phyloP scores from a whole-genome alignment of 2,888 invertebrate species.

The Hirtodrosophila alboralis region DNA sequence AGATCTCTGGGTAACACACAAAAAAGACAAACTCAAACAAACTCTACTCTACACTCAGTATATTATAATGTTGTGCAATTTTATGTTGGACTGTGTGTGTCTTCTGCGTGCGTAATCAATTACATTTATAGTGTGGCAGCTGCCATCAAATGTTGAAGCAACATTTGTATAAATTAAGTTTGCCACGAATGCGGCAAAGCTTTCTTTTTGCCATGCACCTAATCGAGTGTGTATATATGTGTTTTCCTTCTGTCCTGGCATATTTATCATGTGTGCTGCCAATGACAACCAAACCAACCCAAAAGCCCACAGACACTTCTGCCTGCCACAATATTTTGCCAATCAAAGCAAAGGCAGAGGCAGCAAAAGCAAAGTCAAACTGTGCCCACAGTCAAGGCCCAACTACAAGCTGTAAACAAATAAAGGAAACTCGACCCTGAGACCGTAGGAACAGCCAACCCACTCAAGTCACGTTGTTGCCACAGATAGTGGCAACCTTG shows the following conservation, averaged over 20 bases:
- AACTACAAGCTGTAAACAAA: conserved; percentile 65
- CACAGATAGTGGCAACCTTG: conserved; percentile 31
- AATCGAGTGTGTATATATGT: conserved; percentile 38
- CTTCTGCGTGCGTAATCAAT: conserved; percentile 70
- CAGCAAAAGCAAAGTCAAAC: conserved; percentile 10
- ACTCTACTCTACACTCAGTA: neutral
- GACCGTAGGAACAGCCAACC: conserved; percentile 1
- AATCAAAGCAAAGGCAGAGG: conserved; percentile 26
- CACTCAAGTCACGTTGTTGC: conserved; percentile 24
- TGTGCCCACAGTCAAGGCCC: conserved; percentile 24
- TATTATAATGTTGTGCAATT: conserved; percentile 34
- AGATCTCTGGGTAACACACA: neutral
- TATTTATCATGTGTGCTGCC: conserved; percentile 58
- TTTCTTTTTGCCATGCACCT: conserved; percentile 24
- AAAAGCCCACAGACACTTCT: conserved; percentile 19
- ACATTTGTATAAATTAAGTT: conserved; percentile 78
- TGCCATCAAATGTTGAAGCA: conserved; percentile 67
- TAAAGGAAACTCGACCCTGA: conserved; percentile 44
- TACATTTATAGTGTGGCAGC: conserved; percentile 69
- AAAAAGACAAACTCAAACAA: neutral
- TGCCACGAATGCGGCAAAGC: conserved; percentile 33
- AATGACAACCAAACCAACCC: conserved; percentile 55
- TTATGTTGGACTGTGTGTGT: conserved; percentile 10
- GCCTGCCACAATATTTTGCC: conserved; percentile 55
- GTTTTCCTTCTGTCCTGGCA: conserved; percentile 32